Evolutionary conservation across 23 tunicate species (phyloP).

Genomic region (Corella eumyota): DNA sequence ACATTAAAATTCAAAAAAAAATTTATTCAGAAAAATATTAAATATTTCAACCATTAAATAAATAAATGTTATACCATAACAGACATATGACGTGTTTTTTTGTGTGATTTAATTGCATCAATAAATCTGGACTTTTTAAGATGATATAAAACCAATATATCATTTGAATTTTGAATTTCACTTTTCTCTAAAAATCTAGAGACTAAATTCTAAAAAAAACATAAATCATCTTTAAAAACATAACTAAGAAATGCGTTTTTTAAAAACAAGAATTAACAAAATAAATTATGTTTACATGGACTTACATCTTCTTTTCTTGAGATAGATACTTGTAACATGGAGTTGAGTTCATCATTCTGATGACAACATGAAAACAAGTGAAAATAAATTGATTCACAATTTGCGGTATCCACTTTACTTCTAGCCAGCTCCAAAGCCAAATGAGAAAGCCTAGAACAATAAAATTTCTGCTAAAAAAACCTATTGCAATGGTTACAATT

Average conservation of each 20-base stretch:
- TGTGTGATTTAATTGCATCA: conserved; percentile 43
- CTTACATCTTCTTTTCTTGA: conserved; percentile 54
- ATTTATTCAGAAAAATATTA: too few species aligned
- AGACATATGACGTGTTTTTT: conserved; percentile 17
- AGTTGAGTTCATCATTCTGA: conserved; percentile 31
- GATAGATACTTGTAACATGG: conserved; percentile 24
- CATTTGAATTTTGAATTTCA: conserved; percentile 22
- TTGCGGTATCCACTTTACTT: conserved; percentile 10
- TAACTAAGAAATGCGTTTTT: background rate
- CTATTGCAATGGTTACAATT: too few species aligned
- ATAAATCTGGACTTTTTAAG: conserved; percentile 35
- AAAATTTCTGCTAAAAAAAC: background rate
- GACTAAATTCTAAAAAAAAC: conserved; percentile 23
- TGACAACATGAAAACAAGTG: conserved; percentile 59
- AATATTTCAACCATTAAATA: background rate
- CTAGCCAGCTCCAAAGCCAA: conserved; percentile 39
- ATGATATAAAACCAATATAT: conserved; percentile 39
- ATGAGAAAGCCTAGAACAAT: conserved; percentile 13
- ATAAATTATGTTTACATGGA: background rate
- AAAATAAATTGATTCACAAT: conserved; percentile 18
- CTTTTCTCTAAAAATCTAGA: conserved; percentile 27
- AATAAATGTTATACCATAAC: conserved; percentile 40
- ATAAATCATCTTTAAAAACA: background rate
- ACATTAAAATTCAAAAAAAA: too few species aligned
- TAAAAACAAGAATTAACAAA: background rate